phyloP scores from a whole-genome alignment of 2,797 vertebrate genomes.

The Lophius americanus region DNA sequence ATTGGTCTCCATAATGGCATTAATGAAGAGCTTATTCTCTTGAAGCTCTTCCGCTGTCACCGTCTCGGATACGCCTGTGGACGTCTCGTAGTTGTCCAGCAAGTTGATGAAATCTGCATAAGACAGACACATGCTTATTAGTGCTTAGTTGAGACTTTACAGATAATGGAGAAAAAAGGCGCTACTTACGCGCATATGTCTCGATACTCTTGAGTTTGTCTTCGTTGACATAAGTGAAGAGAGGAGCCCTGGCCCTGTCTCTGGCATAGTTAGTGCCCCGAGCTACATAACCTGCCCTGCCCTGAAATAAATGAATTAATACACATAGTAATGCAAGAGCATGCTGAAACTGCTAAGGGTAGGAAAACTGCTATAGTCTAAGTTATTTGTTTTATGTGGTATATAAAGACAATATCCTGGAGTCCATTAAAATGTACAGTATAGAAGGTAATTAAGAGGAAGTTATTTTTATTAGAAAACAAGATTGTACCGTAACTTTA shows the following conservation, averaged over 20 bases:
- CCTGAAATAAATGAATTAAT: slow-evolving; percentile 64
- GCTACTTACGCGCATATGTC: slow-evolving; percentile 81
- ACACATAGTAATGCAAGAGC: not conserved
- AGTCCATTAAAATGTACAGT: too few relatives aligned
- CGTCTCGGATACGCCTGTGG: slow-evolving; percentile 84
- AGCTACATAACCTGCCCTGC: slow-evolving; percentile 80
- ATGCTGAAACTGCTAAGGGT: not conserved
- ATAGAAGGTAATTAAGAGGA: too few relatives aligned
- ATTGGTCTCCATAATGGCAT: slow-evolving; percentile 83
- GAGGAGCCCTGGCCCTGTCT: slow-evolving; percentile 75
- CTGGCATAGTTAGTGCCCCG: slow-evolving; percentile 76
- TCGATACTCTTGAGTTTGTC: slow-evolving; percentile 78
- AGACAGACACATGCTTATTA: not conserved
- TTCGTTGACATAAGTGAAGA: slow-evolving; percentile 83
- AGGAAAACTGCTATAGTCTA: not conserved
- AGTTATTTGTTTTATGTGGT: not conserved
- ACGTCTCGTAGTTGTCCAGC: slow-evolving; percentile 89
- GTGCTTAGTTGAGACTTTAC: not conserved
- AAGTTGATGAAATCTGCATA: slow-evolving; percentile 84
- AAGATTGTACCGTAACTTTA: too few relatives aligned
- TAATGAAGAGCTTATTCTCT: slow-evolving; percentile 84
- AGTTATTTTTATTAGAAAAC: too few relatives aligned
- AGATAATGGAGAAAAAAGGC: not conserved
- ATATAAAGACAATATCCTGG: not conserved
- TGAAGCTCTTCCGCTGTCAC: slow-evolving; percentile 83